Conservation (phyloP, 2,888 invertebrate species). For the Mesorhabditis sp. region DNA sequence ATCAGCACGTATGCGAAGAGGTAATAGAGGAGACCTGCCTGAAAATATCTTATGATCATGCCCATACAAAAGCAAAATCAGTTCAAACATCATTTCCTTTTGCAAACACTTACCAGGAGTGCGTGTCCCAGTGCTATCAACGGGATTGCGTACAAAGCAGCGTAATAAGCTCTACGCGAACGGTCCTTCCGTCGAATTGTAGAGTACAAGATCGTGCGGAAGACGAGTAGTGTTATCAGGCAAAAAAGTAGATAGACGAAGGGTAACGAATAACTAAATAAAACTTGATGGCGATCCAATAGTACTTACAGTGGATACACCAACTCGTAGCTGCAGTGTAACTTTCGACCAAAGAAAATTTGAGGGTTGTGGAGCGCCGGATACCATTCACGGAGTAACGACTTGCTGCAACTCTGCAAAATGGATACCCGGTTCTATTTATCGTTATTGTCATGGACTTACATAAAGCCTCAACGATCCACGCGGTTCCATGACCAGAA, state of each 20-base stretch:
- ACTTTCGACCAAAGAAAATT: constrained; percentile 80
- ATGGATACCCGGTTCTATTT: not conserved
- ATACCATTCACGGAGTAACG: constrained; percentile 60
- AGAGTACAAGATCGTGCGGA: constrained; percentile 39
- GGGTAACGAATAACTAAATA: constrained; percentile 42
- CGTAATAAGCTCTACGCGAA: constrained; percentile 39
- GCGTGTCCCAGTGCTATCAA: constrained; percentile 41
- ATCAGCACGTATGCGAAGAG: constrained; percentile 42
- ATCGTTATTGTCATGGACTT: not conserved
- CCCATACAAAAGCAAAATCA: constrained; percentile 10
- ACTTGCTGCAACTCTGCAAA: not conserved
- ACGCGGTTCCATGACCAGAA: constrained; percentile 77
- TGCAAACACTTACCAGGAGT: constrained; percentile 29
- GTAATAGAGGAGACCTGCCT: constrained; percentile 49
- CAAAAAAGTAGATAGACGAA: constrained; percentile 32
- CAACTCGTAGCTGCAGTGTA: constrained; percentile 94
- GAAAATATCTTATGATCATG: constrained; percentile 15
- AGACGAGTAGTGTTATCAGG: constrained; percentile 31
- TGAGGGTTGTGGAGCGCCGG: constrained; percentile 88
- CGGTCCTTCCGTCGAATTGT: constrained; percentile 19
- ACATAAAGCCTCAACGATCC: constrained; percentile 75
- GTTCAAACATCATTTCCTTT: not conserved
- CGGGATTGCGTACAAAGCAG: constrained; percentile 44
- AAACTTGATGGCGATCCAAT: not conserved
- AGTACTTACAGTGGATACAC: constrained; percentile 81